Conservation (phyloP, 2,888 invertebrate species). For the Drosophila fungiperda region DNA sequence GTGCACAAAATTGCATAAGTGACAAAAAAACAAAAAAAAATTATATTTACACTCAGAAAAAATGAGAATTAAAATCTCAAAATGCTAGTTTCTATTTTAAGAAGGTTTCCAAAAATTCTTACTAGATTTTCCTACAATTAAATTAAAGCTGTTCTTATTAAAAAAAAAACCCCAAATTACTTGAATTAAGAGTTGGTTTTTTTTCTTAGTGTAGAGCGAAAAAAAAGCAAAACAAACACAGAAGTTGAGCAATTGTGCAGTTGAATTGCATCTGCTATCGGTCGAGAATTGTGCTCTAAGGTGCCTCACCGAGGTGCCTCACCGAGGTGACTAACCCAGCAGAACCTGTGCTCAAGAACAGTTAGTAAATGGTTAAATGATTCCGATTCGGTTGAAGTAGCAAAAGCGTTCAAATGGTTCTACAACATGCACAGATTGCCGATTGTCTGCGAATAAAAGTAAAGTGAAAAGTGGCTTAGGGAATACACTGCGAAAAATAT, state of each 20-base stretch:
- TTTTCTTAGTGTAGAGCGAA: background rate
- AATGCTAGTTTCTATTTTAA: background rate
- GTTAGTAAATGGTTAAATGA: conserved; percentile 8
- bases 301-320: background rate
- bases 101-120: background rate
- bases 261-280: background rate
- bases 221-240: background rate
- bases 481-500: no score
- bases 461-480: no score
- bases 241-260: background rate
- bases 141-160: background rate
- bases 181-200: background rate
- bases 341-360: conserved; percentile 10
- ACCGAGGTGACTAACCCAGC: background rate
- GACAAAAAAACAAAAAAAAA: background rate
- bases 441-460: background rate
- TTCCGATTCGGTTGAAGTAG: conserved; percentile 5
- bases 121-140: background rate
- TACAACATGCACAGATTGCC: background rate
- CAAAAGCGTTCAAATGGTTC: conserved; percentile 3
- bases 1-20: conserved; percentile 60
- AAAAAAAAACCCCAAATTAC: background rate
- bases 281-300: background rate
- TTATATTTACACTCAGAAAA: background rate
- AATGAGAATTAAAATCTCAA: background rate